Percentiles rank a stretch among this genome's conserved stretches.
Evolutionary conservation across 2,797 vertebrate genomes (phyloP).

Genomic region (Pantherophis alleghaniensis): DNA sequence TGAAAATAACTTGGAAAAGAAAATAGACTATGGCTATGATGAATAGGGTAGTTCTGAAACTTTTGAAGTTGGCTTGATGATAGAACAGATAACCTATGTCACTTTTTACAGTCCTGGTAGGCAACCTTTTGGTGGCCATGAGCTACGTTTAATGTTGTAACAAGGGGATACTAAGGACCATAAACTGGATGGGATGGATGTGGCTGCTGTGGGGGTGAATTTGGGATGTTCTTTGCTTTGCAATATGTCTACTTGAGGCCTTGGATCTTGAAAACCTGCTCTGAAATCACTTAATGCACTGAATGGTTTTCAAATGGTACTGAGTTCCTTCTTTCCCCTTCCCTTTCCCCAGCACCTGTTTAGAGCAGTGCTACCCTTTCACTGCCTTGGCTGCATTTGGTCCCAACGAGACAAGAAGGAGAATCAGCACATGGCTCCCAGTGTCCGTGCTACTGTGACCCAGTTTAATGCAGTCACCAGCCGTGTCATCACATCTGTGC

Average conservation of each 20-base stretch:
- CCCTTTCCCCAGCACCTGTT: constrained; percentile 76
- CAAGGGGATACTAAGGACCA: neutral
- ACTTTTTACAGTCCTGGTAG: neutral
- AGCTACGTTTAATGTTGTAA: neutral
- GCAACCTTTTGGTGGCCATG: neutral
- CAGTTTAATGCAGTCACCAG: constrained; percentile 85
- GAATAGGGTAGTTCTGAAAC: neutral
- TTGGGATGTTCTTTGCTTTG: neutral
- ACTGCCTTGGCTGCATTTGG: constrained; percentile 87
- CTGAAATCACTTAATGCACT: neutral
- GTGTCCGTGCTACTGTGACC: constrained; percentile 82
- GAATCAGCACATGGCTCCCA: constrained; percentile 76
- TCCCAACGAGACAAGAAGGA: constrained; percentile 85
- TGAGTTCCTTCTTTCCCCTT: neutral
- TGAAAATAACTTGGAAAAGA: neutral
- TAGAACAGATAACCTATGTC: neutral
- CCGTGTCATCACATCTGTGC: constrained; percentile 80
- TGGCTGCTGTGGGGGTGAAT: neutral
- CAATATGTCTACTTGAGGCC: neutral
- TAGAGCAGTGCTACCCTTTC: constrained; percentile 75
- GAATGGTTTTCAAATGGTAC: neutral
- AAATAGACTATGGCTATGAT: neutral
- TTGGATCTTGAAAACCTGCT: neutral
- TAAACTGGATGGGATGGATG: neutral
- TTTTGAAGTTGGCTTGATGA: neutral